Base-by-base conservation (phyloP, 2,113 vertebrate species). In the Anser brachyrhynchus region DNA sequence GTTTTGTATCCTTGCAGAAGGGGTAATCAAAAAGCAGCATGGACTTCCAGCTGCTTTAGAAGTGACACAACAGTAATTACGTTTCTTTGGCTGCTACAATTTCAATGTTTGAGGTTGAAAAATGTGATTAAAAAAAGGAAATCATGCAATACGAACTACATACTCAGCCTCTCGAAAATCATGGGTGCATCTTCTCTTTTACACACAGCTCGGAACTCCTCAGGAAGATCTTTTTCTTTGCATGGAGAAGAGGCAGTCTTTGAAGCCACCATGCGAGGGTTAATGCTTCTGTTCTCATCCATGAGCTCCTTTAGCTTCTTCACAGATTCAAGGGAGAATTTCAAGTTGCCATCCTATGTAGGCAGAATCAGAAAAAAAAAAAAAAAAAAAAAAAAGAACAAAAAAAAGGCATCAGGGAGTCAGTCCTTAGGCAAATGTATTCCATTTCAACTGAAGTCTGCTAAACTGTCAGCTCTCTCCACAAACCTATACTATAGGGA, bases 91-190 rank as follows among this genome's bases (percentile, higher is more conserved):
- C 44, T 81, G 33, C 31, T 66, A n/a, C 41, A 49, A 6, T 25
- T 76, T 44, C n/a, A 80, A 80, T 22, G 4, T 18, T 61, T 44
- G 69, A 77, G 26, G 28, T 12, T 51, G 29, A 62, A 81, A 90
- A 70, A 13, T 5, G 11, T 14, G 13, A 39, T 18, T 44, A 39
- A 89, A 80, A 91, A 61, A 91, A 57, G 15, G 18, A 11, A 83
- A 18, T 15, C 9, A 5, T 0, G 0, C 18, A 39, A 58, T 8
- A 39, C 1, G 18, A 80, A 22, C 0, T 0, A 95, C 96, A 21
- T 97, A 97, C 96, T 84, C 59, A 97, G 95, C 86, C 96, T 95
- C 64, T 55, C 75, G 43, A 97, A 96, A 84, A 96, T 51, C 51
- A 20, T 2, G 28, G 28, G 0, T 20, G 95, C 95, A 23, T 97